Evolutionary conservation across 2,888 invertebrate genomes (phyloP), one percentile per base, ranked within the genome.

Genomic region (Biston stratarius): DNA sequence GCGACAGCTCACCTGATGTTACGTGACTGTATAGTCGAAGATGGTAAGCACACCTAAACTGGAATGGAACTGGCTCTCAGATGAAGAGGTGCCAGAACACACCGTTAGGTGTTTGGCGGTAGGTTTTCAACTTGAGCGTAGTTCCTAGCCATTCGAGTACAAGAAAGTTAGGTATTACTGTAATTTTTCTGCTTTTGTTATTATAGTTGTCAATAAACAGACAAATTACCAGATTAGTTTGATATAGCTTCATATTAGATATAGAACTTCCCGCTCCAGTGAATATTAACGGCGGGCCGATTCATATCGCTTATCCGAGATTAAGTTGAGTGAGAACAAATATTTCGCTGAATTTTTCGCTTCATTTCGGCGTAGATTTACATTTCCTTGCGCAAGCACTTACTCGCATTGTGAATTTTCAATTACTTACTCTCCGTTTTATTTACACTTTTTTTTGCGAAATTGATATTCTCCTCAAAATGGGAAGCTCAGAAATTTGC

Each of bases 251-350:
- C 1, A 24, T 24, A 24, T 24, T 24, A 24, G 24, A 58, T 47
- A 53, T 59, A 48, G 11, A 51, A 64, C 15, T 51, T 59, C 44
- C 2, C 33, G 61, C 68, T 52, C 42, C 68, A 49, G 42, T 63
- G 64, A 70, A 70, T 71, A 70, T 71, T 63, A 72, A 72, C 62
- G 67, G 55, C 49, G 64, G 51, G 14, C 70, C 64, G 63, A 72
- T 71, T 71, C 73, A 70, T 71, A 74, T 74, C 73, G 71, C 74
- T 71, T 71, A 74, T 62, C 71, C 66, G 55, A 73, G 74, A 74
- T 74, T 74, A 73, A 70, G 73, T 69, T 71, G 70, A 73, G 73
- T 73, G 69, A 71, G 73, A 73, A 73, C 74, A 74, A 74, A 74
- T 74, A 74, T 71, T 73, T 68, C 70, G 61, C 61, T 64, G 67